phyloP scores from a whole-genome alignment of 2,888 invertebrate genomes.

The Gastrophysa polygoni region DNA sequence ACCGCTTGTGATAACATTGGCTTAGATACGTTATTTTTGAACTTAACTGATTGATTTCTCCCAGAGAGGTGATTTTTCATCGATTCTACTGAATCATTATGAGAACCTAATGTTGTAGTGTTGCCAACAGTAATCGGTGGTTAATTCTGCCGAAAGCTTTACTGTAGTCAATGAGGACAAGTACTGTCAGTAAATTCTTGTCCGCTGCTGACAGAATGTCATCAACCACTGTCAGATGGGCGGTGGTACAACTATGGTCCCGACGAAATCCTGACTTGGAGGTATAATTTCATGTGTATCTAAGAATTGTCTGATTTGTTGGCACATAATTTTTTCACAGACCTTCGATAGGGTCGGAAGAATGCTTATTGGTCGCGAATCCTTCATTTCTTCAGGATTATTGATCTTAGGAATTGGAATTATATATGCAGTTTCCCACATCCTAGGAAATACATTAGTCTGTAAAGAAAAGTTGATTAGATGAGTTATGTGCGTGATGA shows the following conservation, averaged over 20 bases:
- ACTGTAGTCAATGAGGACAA: background rate
- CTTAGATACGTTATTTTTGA: too few relatives aligned
- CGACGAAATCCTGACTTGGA: background rate
- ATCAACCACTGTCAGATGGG: background rate
- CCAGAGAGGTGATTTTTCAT: background rate
- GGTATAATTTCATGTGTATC: background rate
- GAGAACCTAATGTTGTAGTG: background rate
- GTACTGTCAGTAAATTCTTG: background rate
- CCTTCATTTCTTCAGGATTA: background rate
- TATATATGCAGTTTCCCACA: background rate
- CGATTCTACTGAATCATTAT: background rate
- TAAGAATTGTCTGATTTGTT: slow-evolving; percentile 1
- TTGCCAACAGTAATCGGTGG: background rate
- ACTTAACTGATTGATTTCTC: too few relatives aligned
- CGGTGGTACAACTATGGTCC: too few relatives aligned
- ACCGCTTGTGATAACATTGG: too few relatives aligned
- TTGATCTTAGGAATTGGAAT: background rate
- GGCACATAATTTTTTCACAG: slow-evolving; percentile 1
- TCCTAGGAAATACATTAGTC: background rate
- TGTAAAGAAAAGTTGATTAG: background rate
- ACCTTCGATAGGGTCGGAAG: background rate
- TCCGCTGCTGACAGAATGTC: background rate
- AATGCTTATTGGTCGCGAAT: background rate
- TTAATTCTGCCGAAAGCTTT: slow-evolving; percentile 4
- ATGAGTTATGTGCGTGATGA: too few relatives aligned